Percentiles rank a stretch among this genome's conserved stretches.
Evolutionary conservation across 1,140 invertebrate genomes (phyloP).

Genomic region (Drosophila santomea): DNA sequence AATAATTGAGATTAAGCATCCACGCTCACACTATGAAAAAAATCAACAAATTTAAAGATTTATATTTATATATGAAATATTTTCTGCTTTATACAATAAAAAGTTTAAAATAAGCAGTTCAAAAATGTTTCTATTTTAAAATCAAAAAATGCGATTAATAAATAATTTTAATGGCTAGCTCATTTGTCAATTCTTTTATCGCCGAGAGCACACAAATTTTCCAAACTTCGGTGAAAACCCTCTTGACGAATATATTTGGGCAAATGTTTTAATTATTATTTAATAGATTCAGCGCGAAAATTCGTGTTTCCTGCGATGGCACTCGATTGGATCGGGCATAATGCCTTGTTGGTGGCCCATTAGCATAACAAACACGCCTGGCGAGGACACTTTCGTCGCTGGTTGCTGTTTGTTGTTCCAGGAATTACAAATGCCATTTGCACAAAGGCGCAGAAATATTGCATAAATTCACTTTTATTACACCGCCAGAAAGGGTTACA

Average conservation of each 20-base stretch:
- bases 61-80: no score
- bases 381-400: slow-evolving; percentile 45
- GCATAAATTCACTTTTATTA: slow-evolving; percentile 84
- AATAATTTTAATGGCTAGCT: slow-evolving; percentile 38
- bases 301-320: slow-evolving; percentile 6
- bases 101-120: not conserved
- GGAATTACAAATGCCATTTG: slow-evolving; percentile 78
- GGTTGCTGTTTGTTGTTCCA: slow-evolving; percentile 33
- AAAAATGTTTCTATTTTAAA: no score
- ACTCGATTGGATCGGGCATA: slow-evolving; percentile 35
- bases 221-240: slow-evolving; percentile 15
- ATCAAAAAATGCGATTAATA: slow-evolving; percentile 8
- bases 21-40: no score
- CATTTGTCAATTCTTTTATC: slow-evolving; percentile 41
- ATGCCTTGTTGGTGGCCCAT: slow-evolving; percentile 60
- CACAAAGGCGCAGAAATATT: slow-evolving; percentile 82
- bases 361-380: slow-evolving; percentile 73
- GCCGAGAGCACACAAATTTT: slow-evolving; percentile 4
- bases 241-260: slow-evolving; percentile 19
- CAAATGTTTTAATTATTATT: slow-evolving; percentile 55
- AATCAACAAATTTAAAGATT: no score
- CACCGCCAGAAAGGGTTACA: slow-evolving; percentile 42
- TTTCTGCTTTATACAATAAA: no score
- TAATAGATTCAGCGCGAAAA: slow-evolving; percentile 42
- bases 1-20: no score